Evolutionary conservation across 2,797 vertebrate species (phyloP), one percentile per base, ranked within the genome.

Genomic region (Eulemur coronatus): DNA sequence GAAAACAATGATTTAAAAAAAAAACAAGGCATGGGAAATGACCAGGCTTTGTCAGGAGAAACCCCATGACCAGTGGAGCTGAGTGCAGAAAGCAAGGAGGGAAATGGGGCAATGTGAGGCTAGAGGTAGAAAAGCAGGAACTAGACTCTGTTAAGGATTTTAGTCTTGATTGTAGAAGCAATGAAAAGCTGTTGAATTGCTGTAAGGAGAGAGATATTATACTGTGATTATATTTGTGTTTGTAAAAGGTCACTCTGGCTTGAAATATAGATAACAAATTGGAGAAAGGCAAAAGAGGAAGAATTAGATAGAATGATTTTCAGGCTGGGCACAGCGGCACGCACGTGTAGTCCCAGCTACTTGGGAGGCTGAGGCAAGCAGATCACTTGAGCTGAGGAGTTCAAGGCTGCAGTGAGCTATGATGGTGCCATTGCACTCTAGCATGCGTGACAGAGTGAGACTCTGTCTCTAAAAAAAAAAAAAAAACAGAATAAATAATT

Each of bases 11-110:
- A 48, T 63, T 59, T 46, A 7, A 7, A 26, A 61, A 65, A 76
- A 70, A 12, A 70, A 70, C 38, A 57, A 43, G 26, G 3, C 26
- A 81, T 50, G 52, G 46, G 17, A 87, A 81, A 9, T 78, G 65
- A 38, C 33, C 46, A 63, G 75, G 22, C n/a, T 93, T 95, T 86
- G 65, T 43, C 73, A 89, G 28, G 48, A 94, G 79, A 85, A 95
- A 85, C 20, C 22, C 57, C 10, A 52, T 14, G 38, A 61, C 26
- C 75, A 78, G 28, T 5, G 13, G 33, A 33, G 69, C 10, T 13
- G 35, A 69, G 24, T 81, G 26, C 33, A 78, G 59, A 85, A 95
- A 93, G 43, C 7, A 50, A 80, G 70, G 14, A 85, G 22, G 46
- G 46, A 84, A 50, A 55, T 38, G 67, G 57, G 13, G 38, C 14